phyloP scores from a whole-genome alignment of 1,140 invertebrate species.

The Drosophila navojoa region DNA sequence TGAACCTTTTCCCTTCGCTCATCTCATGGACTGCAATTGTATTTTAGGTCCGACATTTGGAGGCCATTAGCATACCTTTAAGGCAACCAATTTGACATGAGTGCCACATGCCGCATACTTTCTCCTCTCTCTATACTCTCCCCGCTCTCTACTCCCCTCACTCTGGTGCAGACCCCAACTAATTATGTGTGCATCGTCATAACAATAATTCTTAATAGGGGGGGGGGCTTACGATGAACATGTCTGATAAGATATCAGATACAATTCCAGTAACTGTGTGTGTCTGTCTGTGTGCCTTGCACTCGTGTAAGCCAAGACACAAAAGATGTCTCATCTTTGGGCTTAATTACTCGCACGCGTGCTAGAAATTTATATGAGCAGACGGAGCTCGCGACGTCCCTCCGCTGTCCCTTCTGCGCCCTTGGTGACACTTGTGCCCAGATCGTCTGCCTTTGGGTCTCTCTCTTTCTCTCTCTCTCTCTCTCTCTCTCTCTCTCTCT shows the following conservation, averaged over 20 bases:
- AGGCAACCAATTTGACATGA: slow-evolving; percentile 39
- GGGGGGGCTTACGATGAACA: slow-evolving; percentile 58
- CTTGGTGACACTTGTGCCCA: slow-evolving; percentile 30
- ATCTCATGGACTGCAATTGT: slow-evolving; percentile 60
- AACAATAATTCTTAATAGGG: slow-evolving; percentile 60
- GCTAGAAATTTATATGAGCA: slow-evolving; percentile 73
- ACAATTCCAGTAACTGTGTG: slow-evolving; percentile 37
- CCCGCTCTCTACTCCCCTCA: slow-evolving; percentile 5
- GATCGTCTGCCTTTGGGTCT: not conserved
- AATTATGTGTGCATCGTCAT: slow-evolving; percentile 55
- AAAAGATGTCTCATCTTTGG: slow-evolving; percentile 74
- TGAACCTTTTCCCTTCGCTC: slow-evolving; percentile 10
- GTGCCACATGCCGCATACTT: slow-evolving; percentile 50
- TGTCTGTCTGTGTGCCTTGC: slow-evolving; percentile 14
- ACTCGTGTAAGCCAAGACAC: slow-evolving; percentile 43
- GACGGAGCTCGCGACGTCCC: slow-evolving; percentile 15
- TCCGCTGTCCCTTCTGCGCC: not conserved
- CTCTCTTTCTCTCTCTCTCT: not conserved
- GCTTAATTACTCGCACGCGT: slow-evolving; percentile 80
- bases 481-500: not conserved
- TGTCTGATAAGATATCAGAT: slow-evolving; percentile 72
- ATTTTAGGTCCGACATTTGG: slow-evolving; percentile 51
- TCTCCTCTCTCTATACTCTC: slow-evolving; percentile 34
- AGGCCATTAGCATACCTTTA: slow-evolving; percentile 73
- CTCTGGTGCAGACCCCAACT: slow-evolving; percentile 16